phyloP scores from a whole-genome alignment of 2,113 vertebrate genomes.

The Conger conger region DNA sequence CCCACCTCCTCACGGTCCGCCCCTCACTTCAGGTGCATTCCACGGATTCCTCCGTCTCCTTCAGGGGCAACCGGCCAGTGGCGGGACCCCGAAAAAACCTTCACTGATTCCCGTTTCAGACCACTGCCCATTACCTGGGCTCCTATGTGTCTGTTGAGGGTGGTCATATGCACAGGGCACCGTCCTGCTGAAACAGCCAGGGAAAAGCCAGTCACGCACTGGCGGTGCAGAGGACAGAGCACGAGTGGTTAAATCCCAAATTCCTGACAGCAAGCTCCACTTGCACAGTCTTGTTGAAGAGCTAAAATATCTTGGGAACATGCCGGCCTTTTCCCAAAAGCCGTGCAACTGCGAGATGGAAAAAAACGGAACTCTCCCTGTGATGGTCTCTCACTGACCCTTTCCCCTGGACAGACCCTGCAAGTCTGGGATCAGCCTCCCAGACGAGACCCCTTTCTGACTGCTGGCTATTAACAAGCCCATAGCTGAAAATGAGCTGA shows the following conservation, averaged over 20 bases:
- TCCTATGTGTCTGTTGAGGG: not conserved
- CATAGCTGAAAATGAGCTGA: not conserved
- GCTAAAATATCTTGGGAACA: not conserved
- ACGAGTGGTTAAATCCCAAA: not conserved
- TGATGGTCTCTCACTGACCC: not conserved
- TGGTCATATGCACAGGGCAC: not conserved
- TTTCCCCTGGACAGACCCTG: not conserved
- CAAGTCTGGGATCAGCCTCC: not conserved
- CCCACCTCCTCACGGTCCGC: not conserved
- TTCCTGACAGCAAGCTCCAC: not conserved
- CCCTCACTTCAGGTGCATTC: not conserved
- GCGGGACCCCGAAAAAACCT: not conserved
- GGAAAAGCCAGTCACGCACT: not conserved
- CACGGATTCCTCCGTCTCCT: not conserved
- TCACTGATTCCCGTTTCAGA: not conserved
- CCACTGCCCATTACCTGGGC: not conserved
- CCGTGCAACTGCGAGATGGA: not conserved
- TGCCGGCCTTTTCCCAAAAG: not conserved
- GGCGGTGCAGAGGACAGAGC: not conserved
- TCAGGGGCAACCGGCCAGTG: not conserved
- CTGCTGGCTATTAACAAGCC: not conserved
- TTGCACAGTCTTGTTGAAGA: not conserved
- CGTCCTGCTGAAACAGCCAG: not conserved
- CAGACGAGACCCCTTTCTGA: not conserved
- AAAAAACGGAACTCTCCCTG: not conserved